These are phyloP conservation scores for Maconellicoccus hirsutus DNA, from an alignment of 1,140 invertebrate genomes.

Conservation along the genomic window DNA sequence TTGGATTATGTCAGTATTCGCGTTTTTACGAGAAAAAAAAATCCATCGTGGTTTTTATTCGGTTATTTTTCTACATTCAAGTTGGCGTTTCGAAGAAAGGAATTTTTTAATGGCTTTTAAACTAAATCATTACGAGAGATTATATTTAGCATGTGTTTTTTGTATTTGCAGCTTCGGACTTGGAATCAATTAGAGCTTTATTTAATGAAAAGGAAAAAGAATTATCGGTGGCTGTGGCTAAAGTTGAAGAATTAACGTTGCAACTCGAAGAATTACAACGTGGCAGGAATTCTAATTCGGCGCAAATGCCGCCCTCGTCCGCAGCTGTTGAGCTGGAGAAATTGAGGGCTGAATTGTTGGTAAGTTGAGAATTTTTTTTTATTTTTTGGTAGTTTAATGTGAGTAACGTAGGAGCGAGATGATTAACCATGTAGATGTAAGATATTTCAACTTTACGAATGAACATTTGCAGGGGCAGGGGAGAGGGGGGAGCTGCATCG, in stretches of 20 bases:
- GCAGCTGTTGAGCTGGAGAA: slow-evolving; percentile 80
- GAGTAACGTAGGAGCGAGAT: no score
- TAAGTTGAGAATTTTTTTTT: slow-evolving; percentile 38
- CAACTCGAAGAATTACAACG: slow-evolving; percentile 80
- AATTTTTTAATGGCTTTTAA: background rate
- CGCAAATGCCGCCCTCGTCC: slow-evolving; percentile 49
- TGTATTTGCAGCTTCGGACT: slow-evolving; percentile 64
- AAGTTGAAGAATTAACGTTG: slow-evolving; percentile 86
- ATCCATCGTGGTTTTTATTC: no score
- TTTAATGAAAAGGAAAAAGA: slow-evolving; percentile 98
- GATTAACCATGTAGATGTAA: no score
- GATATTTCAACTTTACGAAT: no score
- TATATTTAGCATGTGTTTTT: slow-evolving; percentile 15
- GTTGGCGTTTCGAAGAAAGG: no score
- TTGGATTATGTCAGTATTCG: no score
- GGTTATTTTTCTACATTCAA: no score
- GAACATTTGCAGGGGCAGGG: no score
- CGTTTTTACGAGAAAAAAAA: no score
- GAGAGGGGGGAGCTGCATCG: no score
- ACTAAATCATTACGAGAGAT: no score
- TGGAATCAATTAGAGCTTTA: slow-evolving; percentile 86
- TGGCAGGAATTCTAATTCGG: slow-evolving; percentile 39
- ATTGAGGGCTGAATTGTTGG: slow-evolving; percentile 76
- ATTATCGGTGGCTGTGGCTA: slow-evolving; percentile 81
- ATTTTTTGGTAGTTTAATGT: no score